Evolutionary conservation across 2,113 vertebrate genomes (phyloP).

Genomic region (Garra rufa): DNA sequence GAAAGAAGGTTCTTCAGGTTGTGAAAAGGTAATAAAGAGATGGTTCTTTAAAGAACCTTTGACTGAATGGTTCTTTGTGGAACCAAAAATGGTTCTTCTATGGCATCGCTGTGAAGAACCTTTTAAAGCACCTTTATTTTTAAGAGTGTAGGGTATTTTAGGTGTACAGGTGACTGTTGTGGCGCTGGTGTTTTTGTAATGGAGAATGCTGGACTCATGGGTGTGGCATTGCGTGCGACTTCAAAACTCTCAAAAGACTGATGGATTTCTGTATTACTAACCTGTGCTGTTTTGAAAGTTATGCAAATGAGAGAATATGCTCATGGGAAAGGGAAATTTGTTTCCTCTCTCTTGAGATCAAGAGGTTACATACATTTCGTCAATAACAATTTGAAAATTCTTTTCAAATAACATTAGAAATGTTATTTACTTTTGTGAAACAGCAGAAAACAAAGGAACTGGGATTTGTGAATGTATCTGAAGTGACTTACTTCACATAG

Average conservation of each 20-base stretch:
- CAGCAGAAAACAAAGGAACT: not conserved
- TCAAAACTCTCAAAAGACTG: constrained; percentile 18
- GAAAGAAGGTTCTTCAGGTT: too few relatives aligned
- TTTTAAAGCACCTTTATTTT: too few relatives aligned
- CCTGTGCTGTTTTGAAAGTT: constrained; percentile 19
- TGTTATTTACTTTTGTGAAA: not conserved
- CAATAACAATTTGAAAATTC: not conserved
- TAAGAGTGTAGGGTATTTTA: not conserved
- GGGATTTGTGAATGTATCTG: not conserved
- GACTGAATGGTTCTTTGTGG: too few relatives aligned
- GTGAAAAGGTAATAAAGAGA: too few relatives aligned
- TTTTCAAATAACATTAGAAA: not conserved
- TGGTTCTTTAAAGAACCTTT: too few relatives aligned
- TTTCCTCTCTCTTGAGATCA: not conserved
- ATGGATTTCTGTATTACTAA: constrained; percentile 3
- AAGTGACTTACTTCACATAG: constrained; percentile 90
- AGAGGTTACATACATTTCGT: not conserved
- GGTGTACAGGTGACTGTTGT: not conserved
- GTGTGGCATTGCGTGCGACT: not conserved
- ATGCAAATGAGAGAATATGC: constrained; percentile 10
- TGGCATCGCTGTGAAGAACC: too few relatives aligned
- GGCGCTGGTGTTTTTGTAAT: not conserved
- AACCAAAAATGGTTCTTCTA: too few relatives aligned
- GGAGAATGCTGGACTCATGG: constrained; percentile 1
- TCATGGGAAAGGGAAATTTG: not conserved